phyloP scores from a whole-genome alignment of 2,888 invertebrate species.

The Metalampra italica region DNA sequence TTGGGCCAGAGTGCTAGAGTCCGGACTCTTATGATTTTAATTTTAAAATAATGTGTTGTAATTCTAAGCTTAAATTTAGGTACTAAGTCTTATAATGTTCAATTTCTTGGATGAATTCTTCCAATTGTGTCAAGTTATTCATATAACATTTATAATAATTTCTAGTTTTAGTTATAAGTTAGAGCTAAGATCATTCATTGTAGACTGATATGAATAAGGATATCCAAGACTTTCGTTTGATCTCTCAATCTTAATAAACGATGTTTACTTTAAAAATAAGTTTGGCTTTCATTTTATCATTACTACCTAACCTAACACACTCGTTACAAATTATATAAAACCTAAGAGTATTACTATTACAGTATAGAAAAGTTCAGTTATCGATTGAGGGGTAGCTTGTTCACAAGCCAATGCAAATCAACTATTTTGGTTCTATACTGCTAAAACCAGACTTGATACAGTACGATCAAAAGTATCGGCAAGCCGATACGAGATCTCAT shows the following conservation, averaged over 20 bases:
- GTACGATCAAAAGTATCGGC: no score
- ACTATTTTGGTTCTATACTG: no score
- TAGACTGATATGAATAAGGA: constrained; percentile 67
- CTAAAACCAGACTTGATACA: no score
- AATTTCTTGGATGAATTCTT: constrained; percentile 45
- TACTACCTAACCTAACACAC: background rate
- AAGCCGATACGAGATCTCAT: no score
- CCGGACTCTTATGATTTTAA: constrained; percentile 4
- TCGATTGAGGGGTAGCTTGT: no score
- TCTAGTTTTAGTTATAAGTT: constrained; percentile 20
- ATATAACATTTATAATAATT: constrained; percentile 17
- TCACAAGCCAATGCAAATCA: no score
- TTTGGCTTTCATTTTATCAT: constrained; percentile 17
- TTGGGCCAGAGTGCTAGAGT: background rate
- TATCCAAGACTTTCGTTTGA: constrained; percentile 75
- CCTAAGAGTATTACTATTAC: no score
- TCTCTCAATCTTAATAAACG: constrained; percentile 70
- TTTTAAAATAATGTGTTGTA: background rate
- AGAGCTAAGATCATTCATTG: constrained; percentile 23
- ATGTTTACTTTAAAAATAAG: constrained; percentile 31
- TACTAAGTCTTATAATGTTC: constrained; percentile 7
- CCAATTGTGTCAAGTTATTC: constrained; percentile 44
- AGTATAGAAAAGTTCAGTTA: no score
- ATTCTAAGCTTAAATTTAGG: constrained; percentile 4
- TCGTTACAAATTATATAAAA: no score